Conservation (phyloP, 1,140 invertebrate genomes). For the Tribolium madens region DNA sequence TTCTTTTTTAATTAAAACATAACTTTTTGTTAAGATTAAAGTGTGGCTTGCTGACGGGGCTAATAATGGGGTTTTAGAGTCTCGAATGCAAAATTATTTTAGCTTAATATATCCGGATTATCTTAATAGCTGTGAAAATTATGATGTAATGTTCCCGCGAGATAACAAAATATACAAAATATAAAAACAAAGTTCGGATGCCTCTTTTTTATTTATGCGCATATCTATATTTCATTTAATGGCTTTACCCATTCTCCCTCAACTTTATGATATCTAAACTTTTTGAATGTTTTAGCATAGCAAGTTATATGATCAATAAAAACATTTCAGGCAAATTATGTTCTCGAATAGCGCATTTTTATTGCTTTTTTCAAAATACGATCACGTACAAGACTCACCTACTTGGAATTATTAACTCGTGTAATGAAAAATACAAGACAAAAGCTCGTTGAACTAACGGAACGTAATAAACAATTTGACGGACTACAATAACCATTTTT, state of each 20-base stretch:
- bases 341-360: conserved; percentile 23
- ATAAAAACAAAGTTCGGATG: conserved; percentile 34
- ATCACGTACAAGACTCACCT: background rate
- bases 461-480: conserved; percentile 18
- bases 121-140: conserved; percentile 36
- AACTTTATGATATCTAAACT: conserved; percentile 45
- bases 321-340: conserved; percentile 37
- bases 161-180: conserved; percentile 35
- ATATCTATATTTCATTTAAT: conserved; percentile 40
- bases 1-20: conserved; percentile 32
- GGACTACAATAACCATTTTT: conserved; percentile 35
- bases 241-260: conserved; percentile 33
- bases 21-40: conserved; percentile 4
- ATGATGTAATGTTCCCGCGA: conserved; percentile 29
- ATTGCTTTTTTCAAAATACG: conserved; percentile 15
- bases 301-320: conserved; percentile 43
- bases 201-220: conserved; percentile 41
- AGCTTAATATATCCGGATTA: conserved; percentile 37
- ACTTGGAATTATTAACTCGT: background rate
- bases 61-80: conserved; percentile 28
- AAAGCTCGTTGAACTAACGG: conserved; percentile 18
- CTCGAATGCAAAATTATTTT: conserved; percentile 18
- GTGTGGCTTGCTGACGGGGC: conserved; percentile 9
- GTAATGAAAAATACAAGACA: background rate
- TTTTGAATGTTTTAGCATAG: conserved; percentile 44